Conservation (phyloP, 1,140 invertebrate species). For the Maconellicoccus hirsutus region DNA sequence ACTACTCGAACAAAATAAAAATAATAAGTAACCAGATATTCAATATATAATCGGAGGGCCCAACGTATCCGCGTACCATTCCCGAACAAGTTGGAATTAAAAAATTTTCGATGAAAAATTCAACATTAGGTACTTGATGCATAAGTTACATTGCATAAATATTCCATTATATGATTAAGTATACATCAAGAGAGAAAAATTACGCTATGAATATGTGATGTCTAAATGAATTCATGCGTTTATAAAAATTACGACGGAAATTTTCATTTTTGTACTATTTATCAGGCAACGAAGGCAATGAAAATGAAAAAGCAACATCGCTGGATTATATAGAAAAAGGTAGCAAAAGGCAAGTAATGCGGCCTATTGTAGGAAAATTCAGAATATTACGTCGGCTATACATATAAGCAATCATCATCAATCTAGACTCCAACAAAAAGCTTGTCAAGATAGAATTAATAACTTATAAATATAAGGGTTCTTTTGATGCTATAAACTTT, state of each 20-base stretch:
- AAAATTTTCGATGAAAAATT: no score
- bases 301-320: not conserved
- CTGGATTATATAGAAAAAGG: not conserved
- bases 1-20: no score
- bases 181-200: not conserved
- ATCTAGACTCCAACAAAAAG: slow-evolving; percentile 18
- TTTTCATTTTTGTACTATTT: slow-evolving; percentile 6
- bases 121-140: no score
- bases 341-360: not conserved
- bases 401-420: slow-evolving; percentile 20
- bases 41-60: no score
- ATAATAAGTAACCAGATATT: no score
- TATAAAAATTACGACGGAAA: not conserved
- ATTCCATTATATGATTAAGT: no score
- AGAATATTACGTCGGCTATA: slow-evolving; percentile 12
- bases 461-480: slow-evolving; percentile 22
- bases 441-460: slow-evolving; percentile 20
- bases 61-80: no score
- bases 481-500: slow-evolving; percentile 10
- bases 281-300: not conserved
- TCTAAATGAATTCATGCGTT: not conserved
- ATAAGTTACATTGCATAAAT: no score
- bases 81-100: no score
- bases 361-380: not conserved
- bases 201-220: not conserved